These are phyloP conservation scores for Agriopis marginaria DNA, from an alignment of 2,888 invertebrate species.

Conservation along the genomic window DNA sequence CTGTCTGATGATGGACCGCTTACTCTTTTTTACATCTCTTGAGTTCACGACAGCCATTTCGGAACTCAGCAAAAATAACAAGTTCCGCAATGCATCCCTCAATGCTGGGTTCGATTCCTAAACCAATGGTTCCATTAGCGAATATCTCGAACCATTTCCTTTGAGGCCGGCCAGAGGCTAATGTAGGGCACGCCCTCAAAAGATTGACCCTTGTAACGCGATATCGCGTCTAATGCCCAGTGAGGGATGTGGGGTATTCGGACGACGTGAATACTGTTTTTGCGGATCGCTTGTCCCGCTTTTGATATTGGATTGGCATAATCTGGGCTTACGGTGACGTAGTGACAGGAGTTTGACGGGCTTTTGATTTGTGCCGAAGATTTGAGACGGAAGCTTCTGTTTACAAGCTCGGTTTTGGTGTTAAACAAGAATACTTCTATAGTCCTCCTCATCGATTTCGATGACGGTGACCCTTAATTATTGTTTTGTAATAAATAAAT, in stretches of 20 bases:
- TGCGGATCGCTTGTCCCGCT: conserved; percentile 40
- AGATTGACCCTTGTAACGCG: conserved; percentile 73
- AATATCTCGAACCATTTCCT: conserved; percentile 70
- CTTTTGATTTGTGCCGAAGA: conserved; percentile 28
- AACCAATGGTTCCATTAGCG: conserved; percentile 79
- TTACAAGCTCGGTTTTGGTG: not conserved
- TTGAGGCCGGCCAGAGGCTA: conserved; percentile 75
- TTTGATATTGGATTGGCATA: conserved; percentile 37
- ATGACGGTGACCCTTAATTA: no score
- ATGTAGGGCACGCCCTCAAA: conserved; percentile 70
- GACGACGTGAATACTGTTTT: conserved; percentile 40
- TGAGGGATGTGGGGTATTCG: conserved; percentile 47
- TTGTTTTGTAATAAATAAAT: no score
- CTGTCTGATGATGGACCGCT: no score
- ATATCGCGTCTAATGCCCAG: conserved; percentile 59
- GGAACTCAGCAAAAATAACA: conserved; percentile 27
- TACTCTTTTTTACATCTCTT: no score
- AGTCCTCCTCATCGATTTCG: no score
- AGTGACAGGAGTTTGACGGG: conserved; percentile 26
- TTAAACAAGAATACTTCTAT: not conserved
- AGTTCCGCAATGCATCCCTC: conserved; percentile 34
- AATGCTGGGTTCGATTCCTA: conserved; percentile 63
- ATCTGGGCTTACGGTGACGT: conserved; percentile 32
- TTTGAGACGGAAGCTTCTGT: conserved; percentile 14
- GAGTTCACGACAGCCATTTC: not conserved